Evolutionary conservation across 2,113 vertebrate species (phyloP), one percentile per base, ranked within the genome.

Genomic region (Oreotrochilus melanogaster): DNA sequence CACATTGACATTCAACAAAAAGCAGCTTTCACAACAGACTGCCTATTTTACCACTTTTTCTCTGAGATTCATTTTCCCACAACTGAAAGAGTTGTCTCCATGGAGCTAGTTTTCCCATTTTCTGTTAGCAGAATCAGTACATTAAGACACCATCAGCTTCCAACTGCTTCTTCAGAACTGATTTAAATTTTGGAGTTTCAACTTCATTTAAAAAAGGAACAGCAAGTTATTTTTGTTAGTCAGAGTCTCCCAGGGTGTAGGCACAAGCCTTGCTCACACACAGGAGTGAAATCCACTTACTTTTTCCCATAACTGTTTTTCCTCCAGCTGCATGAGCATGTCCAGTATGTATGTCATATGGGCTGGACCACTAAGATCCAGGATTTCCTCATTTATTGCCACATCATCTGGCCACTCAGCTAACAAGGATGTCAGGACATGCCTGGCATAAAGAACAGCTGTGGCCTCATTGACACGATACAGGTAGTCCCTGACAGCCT

Each of bases 331-430:
- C 99, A 99, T 99, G 31, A 99, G 97, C 99, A 99, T 99, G 96
- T 99, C 99, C 97, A 99, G 97, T 90, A 99, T 99, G 96, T 99
- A 99, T 23, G 99, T 99, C 98, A 99, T 99, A 61, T 99, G 99
- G 10, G 99, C 99, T 14, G 99, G 98, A 6, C 99, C 99, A 25
- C 98, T 99, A 62, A 99, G 98, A 58, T 99, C 99, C 66, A 99
- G 97, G 83, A 98, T 98, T 75, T 99, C 99, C 91, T 99, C 99
- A 8, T 98, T 99, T 90, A 99, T 96, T 3, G 98, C 96, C 60
- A 98, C 95, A 2, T 98, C 98, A 13, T 96, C 94, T 0, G 99
- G 99, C 99, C 99, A 99, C 95, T 99, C 98, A 0, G 99, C 98
- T 28, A 99, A 89, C 96, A 99, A 94, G 1, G 98, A 98, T 10